Evolutionary conservation across 2,888 invertebrate genomes (phyloP).

Genomic region (Gasteruption jaculator): DNA sequence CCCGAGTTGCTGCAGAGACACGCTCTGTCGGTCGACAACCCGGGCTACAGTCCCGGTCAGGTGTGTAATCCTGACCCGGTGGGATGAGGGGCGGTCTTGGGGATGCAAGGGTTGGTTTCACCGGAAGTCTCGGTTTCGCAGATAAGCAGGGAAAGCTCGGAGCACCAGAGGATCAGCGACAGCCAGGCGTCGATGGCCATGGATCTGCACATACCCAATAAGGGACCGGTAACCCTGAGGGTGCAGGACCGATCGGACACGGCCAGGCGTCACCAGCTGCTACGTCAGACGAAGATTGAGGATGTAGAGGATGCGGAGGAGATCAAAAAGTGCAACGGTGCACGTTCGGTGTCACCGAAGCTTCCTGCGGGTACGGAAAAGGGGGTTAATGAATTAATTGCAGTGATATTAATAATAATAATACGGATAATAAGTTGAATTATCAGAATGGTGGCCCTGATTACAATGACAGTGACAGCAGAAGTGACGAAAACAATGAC

Average conservation of each 20-base stretch:
- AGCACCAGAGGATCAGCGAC: slow-evolving; percentile 58
- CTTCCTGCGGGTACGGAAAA: no score
- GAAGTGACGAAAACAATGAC: no score
- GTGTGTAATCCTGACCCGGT: no score
- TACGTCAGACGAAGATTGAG: slow-evolving; percentile 72
- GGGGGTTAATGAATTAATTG: no score
- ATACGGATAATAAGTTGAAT: no score
- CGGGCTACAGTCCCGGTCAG: slow-evolving; percentile 51
- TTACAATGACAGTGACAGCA: no score
- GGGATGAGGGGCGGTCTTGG: no score
- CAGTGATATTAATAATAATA: no score
- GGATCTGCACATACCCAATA: slow-evolving; percentile 66
- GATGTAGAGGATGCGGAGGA: slow-evolving; percentile 60
- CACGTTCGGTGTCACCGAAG: slow-evolving; percentile 32
- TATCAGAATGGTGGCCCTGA: no score
- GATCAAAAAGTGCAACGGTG: slow-evolving; percentile 23
- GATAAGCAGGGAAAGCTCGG: slow-evolving; percentile 51
- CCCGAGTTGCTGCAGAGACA: slow-evolving; percentile 69
- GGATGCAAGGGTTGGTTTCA: no score
- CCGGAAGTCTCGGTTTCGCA: no score
- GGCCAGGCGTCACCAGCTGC: slow-evolving; percentile 69
- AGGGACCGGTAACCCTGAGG: slow-evolving; percentile 59
- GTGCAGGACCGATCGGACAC: slow-evolving; percentile 64
- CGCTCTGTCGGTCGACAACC: slow-evolving; percentile 79
- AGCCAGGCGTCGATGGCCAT: slow-evolving; percentile 71